phyloP scores from a whole-genome alignment of 2,113 vertebrate genomes.

The Copsychus sechellarum region DNA sequence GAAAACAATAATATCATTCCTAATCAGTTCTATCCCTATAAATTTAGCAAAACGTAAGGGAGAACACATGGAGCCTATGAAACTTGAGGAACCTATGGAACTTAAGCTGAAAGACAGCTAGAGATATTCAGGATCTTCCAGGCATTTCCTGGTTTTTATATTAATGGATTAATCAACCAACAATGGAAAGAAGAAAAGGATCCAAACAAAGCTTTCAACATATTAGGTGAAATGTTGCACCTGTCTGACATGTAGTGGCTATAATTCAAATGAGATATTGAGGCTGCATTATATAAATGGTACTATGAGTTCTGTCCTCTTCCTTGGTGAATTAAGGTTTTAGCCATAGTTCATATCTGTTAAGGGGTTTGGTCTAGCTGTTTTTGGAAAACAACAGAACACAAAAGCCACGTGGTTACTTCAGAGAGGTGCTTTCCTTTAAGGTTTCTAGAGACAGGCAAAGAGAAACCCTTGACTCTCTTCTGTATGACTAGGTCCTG shows the following conservation, averaged over 20 bases:
- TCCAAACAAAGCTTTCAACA: background rate
- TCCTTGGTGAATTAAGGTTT: background rate
- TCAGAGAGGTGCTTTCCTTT: background rate
- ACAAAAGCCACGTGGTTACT: background rate
- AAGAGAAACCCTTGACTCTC: background rate
- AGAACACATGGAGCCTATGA: background rate
- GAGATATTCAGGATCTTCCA: background rate
- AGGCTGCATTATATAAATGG: background rate
- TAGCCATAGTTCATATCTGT: background rate
- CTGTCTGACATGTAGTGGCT: background rate
- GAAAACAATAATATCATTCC: background rate
- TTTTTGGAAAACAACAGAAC: background rate
- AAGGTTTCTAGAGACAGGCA: background rate
- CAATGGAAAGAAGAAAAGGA: background rate
- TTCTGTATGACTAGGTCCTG: background rate
- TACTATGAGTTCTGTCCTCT: background rate
- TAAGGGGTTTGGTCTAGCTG: background rate
- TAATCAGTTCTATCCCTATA: background rate
- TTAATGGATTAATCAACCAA: background rate
- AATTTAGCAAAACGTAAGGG: background rate
- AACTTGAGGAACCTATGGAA: background rate
- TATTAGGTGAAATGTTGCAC: background rate
- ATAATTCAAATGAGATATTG: background rate
- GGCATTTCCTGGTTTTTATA: background rate
- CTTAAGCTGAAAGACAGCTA: background rate